Conservation (phyloP, 2,113 vertebrate genomes). For the rat (Rattus norvegicus) region DNA sequence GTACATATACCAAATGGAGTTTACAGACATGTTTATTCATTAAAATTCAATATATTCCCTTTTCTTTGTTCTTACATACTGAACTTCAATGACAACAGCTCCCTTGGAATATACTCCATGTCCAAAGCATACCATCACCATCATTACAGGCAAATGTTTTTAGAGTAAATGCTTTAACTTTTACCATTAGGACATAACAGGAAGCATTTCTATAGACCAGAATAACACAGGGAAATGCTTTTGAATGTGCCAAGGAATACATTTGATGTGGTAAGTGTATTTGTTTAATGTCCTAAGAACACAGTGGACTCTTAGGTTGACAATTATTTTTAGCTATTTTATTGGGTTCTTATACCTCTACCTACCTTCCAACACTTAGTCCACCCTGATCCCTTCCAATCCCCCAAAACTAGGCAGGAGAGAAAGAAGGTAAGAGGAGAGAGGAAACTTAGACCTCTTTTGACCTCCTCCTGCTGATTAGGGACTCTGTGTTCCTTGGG, state of each 20-base stretch:
- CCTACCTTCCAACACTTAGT: too few relatives aligned
- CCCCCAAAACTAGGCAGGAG: too few relatives aligned
- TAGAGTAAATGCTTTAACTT: conserved; percentile 23
- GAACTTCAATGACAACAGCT: conserved; percentile 36
- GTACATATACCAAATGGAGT: conserved; percentile 19
- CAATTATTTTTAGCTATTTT: too few relatives aligned
- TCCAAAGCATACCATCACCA: not conserved
- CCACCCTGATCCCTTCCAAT: too few relatives aligned
- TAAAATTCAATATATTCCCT: not conserved
- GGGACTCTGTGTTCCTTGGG: too few relatives aligned
- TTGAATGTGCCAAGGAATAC: conserved; percentile 23
- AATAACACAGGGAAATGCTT: not conserved
- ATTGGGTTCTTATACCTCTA: too few relatives aligned
- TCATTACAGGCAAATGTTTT: not conserved
- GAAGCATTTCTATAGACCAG: not conserved
- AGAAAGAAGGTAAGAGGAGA: too few relatives aligned
- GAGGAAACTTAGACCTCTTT: too few relatives aligned
- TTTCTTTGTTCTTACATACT: not conserved
- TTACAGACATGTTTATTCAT: not conserved
- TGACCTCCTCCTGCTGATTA: too few relatives aligned
- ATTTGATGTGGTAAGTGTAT: not conserved
- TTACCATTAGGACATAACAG: not conserved
- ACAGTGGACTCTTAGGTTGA: not conserved
- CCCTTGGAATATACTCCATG: not conserved
- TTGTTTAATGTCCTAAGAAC: conserved; percentile 7